Base-by-base conservation (phyloP, 2,888 invertebrate species). In the Standfussiana lucernea region DNA sequence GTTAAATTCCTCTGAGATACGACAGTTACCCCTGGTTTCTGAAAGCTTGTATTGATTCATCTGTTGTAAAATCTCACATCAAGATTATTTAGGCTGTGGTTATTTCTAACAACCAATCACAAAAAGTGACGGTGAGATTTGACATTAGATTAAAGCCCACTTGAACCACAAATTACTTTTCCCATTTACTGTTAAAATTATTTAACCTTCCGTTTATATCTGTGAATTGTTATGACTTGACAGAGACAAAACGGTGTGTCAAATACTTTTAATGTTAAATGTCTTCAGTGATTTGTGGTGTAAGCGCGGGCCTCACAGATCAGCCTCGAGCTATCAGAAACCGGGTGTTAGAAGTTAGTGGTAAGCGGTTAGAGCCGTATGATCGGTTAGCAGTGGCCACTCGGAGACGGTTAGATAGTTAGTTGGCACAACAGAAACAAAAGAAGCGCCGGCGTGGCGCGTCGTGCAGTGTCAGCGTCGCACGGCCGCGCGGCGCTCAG, bases 321-420 rank as follows among this genome's bases (percentile, higher is more conserved):
- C 28, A 15, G 18, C 1, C 4, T 15, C n/a, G 15, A 21, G 65
- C 32, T 82, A 47, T 65, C 76, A 78, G 56, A 42, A 40, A 18
- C 40, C 56, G 15, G 40, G 40, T 35, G 76, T 82, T 76, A 64
- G 40, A 77, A 87, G 93, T 95, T 93, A 95, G 94, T 94, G 92
- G 89, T 83, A 95, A 95, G 95, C 94, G 84, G 81, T 86, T 86
- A 90, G 91, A 91, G 89, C 86, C 89, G 88, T 90, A 93, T 93
- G 92, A 90, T 91, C 89, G 89, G 92, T 94, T 94, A 95, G 93
- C 90, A 91, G 90, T 85, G 84, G 86, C 84, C 88, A 87, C 81
- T 85, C 83, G 72, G 86, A 84, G 88, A 84, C 83, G 71, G 77
- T 87, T 85, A 86, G 78, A 77, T 66, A 83, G 88, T 89, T 89